Base-by-base conservation (phyloP, 2,113 vertebrate species). In the Rhynchopsitta pachyrhyncha region DNA sequence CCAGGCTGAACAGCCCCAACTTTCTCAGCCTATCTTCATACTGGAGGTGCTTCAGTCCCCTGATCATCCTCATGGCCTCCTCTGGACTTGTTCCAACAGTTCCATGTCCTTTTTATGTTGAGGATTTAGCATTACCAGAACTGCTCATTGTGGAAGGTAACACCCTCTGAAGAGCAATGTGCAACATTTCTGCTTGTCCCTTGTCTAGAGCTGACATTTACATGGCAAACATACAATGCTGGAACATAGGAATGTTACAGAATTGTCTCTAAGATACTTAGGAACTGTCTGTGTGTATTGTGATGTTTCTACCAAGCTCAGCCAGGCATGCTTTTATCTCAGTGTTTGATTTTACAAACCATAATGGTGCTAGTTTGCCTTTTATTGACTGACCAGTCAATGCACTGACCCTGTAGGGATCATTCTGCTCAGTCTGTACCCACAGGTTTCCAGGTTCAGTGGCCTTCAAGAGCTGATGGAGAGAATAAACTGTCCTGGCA, bases 251-350 rank as follows among this genome's bases (percentile, higher is more conserved):
- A 91, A 91, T 71, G 79, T 90, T 91, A 89, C 86, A 71, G 50
- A 78, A 67, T 62, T 93, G 42, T 52, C 86, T 95, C 52, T 86
- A 57, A 83, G 60, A 85, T 44, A 25, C 68, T 79, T 71, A 96
- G 69, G 75, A 96, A 92, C 67, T 90, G 92, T 85, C 41, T 75
- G 23, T 84, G 63, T 96, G 94, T 96, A 86, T 75, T 57, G 68
- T 53, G n/a, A 90, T 49, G 82, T 92, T 89, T 95, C 91, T 97
- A 85, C 82, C 92, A 69, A 84, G 91, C 64, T 77, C n/a, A 14
- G 37, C 64, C 37, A 49, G 13, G 59, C 33, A 16, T 82, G 60
- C 87, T 88, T 94, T 92, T 33, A 47, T 82, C 13, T 57, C 60
- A 79, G 1, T 28, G 24, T 55, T 82, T 70, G 29, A 60, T 70